Conservation (phyloP, 2,113 vertebrate species). For the Rafetus swinhoei region DNA sequence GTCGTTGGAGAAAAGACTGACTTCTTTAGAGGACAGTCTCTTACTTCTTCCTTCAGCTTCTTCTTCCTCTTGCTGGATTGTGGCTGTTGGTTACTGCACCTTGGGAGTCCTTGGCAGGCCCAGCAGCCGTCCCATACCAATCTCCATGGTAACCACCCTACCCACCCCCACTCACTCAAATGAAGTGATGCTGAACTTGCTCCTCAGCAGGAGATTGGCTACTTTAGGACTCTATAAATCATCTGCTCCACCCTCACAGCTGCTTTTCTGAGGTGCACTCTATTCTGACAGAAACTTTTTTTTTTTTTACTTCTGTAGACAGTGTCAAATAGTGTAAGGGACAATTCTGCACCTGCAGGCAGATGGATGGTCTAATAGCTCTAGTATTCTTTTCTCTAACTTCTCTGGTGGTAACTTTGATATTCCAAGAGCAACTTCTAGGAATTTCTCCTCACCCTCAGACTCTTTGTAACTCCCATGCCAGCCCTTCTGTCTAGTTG, state of each 20-base stretch:
- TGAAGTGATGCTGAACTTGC: background rate
- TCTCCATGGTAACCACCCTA: background rate
- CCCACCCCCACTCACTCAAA: accelerated
- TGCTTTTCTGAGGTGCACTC: background rate
- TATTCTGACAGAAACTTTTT: accelerated
- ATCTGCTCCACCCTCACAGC: accelerated
- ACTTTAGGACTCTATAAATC: background rate
- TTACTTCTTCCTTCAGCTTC: background rate
- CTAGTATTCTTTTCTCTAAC: background rate
- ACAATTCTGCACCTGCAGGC: background rate
- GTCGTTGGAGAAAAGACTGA: background rate
- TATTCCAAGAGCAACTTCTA: background rate
- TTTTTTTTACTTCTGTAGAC: background rate
- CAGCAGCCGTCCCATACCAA: background rate
- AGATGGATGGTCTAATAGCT: background rate
- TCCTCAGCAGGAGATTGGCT: accelerated
- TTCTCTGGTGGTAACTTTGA: background rate
- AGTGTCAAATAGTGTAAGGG: accelerated
- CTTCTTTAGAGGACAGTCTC: background rate
- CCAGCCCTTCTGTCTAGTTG: background rate
- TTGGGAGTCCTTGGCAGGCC: background rate
- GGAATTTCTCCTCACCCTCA: background rate
- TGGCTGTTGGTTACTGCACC: background rate
- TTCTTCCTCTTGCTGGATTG: background rate
- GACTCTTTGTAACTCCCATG: accelerated